Conservation (phyloP, 2,888 invertebrate species). For the Trachelus tabidus region DNA sequence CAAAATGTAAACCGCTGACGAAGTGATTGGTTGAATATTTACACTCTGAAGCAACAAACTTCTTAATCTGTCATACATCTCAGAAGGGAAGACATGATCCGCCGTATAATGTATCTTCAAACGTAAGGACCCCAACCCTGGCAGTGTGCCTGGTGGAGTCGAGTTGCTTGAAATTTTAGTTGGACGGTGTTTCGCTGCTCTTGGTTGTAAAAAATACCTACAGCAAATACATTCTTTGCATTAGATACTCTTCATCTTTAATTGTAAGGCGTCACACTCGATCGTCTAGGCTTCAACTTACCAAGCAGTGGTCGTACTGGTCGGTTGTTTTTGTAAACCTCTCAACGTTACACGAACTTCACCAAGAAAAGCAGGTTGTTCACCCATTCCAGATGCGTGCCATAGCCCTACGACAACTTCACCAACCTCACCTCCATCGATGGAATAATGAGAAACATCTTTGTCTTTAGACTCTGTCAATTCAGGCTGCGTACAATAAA, state of each 20-base stretch:
- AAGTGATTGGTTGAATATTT: conserved; percentile 79
- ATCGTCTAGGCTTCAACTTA: conserved; percentile 60
- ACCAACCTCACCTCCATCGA: conserved; percentile 77
- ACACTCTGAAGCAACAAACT: conserved; percentile 81
- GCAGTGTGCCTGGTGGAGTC: conserved; percentile 80
- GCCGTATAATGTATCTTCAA: conserved; percentile 89
- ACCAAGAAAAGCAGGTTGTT: conserved; percentile 87
- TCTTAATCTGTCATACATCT: conserved; percentile 82
- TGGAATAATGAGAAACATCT: conserved; percentile 59
- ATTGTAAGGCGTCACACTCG: not conserved
- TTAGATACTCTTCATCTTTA: not conserved
- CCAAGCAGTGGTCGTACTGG: conserved; percentile 79
- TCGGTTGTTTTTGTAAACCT: conserved; percentile 74
- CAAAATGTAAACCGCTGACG: conserved; percentile 84
- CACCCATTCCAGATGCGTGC: conserved; percentile 84
- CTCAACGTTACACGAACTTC: conserved; percentile 85
- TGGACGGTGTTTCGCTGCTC: conserved; percentile 73
- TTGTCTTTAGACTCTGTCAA: conserved; percentile 58
- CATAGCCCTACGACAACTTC: conserved; percentile 86
- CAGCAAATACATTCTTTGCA: conserved; percentile 26
- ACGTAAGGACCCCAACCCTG: conserved; percentile 84
- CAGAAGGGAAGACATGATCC: conserved; percentile 88
- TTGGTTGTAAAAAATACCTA: conserved; percentile 84
- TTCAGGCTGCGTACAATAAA: conserved; percentile 45
- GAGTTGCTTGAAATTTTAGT: conserved; percentile 71